Conservation (phyloP, 2,797 vertebrate genomes). For the Miopithecus talapoin region DNA sequence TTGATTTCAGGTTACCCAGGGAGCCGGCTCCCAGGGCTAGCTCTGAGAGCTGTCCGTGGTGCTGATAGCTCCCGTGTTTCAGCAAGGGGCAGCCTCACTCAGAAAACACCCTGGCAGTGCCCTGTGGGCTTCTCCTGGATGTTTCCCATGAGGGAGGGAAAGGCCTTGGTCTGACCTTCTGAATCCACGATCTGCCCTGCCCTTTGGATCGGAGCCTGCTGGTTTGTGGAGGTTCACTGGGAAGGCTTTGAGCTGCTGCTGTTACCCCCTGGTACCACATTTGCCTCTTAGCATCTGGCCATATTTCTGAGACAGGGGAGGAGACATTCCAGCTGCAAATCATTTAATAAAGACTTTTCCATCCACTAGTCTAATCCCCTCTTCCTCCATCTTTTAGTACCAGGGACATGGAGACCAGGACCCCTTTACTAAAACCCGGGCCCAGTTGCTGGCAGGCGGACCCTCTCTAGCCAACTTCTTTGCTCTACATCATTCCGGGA, state of each 20-base stretch:
- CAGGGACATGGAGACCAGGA: neutral
- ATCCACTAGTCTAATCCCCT: no score
- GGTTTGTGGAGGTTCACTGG: neutral
- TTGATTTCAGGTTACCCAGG: rapidly evolving
- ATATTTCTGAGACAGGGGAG: neutral
- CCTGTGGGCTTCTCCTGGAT: neutral
- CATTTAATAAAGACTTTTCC: neutral
- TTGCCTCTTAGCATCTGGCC: neutral
- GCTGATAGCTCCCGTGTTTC: rapidly evolving
- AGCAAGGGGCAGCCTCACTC: rapidly evolving
- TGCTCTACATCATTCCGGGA: neutral
- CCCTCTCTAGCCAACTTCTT: neutral
- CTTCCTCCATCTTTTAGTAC: neutral
- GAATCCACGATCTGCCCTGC: neutral
- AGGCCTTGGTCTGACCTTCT: neutral
- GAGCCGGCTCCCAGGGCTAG: rapidly evolving
- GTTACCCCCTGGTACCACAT: neutral
- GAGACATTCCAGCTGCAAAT: neutral
- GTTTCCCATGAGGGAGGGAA: neutral
- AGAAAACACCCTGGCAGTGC: neutral
- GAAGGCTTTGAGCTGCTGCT: neutral
- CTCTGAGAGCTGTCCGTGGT: neutral
- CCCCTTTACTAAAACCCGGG: neutral
- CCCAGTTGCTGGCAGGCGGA: neutral
- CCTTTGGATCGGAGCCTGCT: neutral